Evolutionary conservation across 2,113 vertebrate genomes (phyloP).

Genomic region (Castor canadensis): DNA sequence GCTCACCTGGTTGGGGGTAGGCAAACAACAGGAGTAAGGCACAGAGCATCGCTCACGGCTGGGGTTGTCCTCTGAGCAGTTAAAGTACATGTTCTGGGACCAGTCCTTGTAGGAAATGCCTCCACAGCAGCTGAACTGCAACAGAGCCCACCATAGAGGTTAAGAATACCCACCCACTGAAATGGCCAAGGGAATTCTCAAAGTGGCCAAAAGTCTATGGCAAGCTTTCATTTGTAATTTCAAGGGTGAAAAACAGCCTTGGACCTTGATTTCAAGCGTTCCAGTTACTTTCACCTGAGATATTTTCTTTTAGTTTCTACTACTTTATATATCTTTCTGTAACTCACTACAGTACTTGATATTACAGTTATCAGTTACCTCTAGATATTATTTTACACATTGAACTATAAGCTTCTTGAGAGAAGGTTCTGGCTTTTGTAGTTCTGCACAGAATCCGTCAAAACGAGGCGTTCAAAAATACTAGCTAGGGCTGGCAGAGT

Average conservation of each 20-base stretch:
- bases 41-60: slow-evolving; percentile 93
- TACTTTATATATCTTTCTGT: neutral
- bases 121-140: slow-evolving; percentile 93
- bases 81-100: slow-evolving; percentile 94
- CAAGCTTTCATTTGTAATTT: neutral
- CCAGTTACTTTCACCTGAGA: neutral
- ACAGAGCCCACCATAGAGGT: slow-evolving; percentile 4
- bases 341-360: neutral
- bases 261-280: neutral
- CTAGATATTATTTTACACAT: neutral
- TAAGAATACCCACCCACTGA: neutral
- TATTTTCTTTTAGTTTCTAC: neutral
- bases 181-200: neutral
- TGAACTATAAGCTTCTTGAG: neutral
- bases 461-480: neutral
- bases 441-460: slow-evolving; percentile 22
- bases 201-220: neutral
- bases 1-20: slow-evolving; percentile 82
- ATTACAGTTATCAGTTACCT: neutral
- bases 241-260: neutral
- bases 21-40: slow-evolving; percentile 93
- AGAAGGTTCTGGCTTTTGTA: slow-evolving; percentile 8
- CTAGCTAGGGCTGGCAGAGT: neutral
- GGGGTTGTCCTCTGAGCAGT: slow-evolving; percentile 88
- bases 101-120: slow-evolving; percentile 91